Evolutionary conservation across 2,113 vertebrate species (phyloP).

Genomic region (Paradoxurus hermaphroditus): DNA sequence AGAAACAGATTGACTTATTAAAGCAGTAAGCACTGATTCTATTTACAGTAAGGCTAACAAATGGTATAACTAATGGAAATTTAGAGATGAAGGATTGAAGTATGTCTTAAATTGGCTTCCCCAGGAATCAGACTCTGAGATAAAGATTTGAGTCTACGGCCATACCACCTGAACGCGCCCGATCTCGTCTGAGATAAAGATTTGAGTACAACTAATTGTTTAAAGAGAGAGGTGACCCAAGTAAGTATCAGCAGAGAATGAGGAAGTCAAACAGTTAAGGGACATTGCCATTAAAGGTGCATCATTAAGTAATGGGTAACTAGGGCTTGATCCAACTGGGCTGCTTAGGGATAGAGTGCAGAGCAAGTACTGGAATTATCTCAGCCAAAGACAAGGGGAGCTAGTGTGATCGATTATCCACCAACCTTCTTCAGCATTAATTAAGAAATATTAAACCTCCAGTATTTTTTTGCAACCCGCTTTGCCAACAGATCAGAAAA

Average conservation of each 20-base stretch:
- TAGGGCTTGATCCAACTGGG: neutral
- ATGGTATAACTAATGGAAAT: neutral
- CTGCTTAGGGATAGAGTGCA: neutral
- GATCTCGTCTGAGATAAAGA: neutral
- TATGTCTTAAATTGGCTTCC: neutral
- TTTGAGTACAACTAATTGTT: neutral
- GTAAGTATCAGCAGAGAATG: neutral
- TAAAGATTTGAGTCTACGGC: neutral
- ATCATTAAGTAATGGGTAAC: neutral
- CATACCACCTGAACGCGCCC: too few species aligned
- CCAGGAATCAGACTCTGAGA: neutral
- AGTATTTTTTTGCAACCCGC: neutral
- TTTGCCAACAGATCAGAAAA: neutral
- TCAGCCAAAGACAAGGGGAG: neutral
- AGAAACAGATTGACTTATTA: neutral
- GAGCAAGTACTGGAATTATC: neutral
- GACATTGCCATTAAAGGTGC: neutral
- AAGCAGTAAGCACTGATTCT: neutral
- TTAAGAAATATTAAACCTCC: neutral
- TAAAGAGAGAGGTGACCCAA: neutral
- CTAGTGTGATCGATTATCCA: neutral
- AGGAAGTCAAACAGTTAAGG: neutral
- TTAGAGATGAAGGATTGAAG: neutral
- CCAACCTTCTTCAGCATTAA: neutral
- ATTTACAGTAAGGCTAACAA: neutral